A percentile compares a stretch with the other conserved stretches of the same genome.
These are phyloP conservation scores for Papilio demoleus DNA, from an alignment of 2,888 invertebrate genomes.

Conservation along the genomic window DNA sequence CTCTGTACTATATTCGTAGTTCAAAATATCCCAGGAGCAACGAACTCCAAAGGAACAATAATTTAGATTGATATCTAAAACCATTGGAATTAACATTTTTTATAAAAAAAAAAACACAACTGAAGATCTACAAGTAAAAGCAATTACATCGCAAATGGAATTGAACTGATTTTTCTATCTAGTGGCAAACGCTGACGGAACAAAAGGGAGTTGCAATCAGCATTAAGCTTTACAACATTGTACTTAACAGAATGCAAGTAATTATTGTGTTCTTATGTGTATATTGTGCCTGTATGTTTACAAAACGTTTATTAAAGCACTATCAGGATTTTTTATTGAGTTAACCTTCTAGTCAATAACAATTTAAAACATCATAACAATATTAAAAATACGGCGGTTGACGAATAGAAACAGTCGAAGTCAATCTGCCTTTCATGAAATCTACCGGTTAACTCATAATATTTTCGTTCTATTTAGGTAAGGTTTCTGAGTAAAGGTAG, in stretches of 20 bases:
- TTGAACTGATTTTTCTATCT: conserved; percentile 20
- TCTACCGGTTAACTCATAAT: too few relatives aligned
- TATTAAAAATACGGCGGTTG: not conserved
- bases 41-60: too few relatives aligned
- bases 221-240: conserved; percentile 20
- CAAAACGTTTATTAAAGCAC: not conserved
- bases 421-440: too few relatives aligned
- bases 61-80: not conserved
- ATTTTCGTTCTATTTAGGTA: too few relatives aligned
- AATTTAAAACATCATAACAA: not conserved
- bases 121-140: not conserved
- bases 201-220: conserved; percentile 20
- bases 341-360: too few relatives aligned
- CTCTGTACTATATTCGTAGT: too few relatives aligned
- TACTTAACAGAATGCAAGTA: conserved; percentile 12
- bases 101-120: not conserved
- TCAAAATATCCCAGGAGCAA: too few relatives aligned
- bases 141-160: conserved; percentile 5
- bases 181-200: conserved; percentile 17
- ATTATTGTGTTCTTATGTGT: conserved; percentile 1
- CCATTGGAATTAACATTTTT: not conserved
- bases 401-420: too few relatives aligned
- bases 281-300: not conserved
- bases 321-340: not conserved
- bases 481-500: too few relatives aligned